Percentiles rank a stretch among this genome's conserved stretches.
Evolutionary conservation across 2,888 invertebrate genomes (phyloP).

Genomic region (Deilephila elpenor): DNA sequence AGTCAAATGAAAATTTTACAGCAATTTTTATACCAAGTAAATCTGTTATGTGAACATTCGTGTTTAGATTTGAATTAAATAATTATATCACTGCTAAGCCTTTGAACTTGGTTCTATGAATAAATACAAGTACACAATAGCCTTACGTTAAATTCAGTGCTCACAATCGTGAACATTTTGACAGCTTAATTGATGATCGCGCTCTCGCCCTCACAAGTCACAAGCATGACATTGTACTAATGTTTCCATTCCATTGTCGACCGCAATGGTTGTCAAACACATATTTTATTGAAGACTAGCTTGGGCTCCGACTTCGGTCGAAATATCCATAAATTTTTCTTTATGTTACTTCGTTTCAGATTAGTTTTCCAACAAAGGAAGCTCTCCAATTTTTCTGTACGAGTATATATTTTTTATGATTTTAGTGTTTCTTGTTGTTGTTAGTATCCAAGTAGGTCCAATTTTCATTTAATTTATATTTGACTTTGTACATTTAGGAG

Average conservation of each 20-base stretch:
- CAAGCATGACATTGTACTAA: constrained; percentile 58
- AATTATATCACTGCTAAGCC: neutral
- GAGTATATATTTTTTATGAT: no score
- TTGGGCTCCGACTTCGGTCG: neutral
- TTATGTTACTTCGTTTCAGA: no score
- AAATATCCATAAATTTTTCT: neutral
- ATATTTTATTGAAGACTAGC: neutral
- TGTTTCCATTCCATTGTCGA: constrained; percentile 48
- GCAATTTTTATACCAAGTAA: no score
- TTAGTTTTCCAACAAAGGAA: no score
- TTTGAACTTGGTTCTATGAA: neutral
- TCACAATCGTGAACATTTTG: constrained; percentile 56
- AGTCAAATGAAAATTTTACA: no score
- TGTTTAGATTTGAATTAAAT: neutral
- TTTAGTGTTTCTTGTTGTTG: no score
- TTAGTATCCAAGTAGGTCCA: no score
- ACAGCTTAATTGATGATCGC: constrained; percentile 70
- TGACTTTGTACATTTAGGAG: no score
- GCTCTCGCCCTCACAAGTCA: constrained; percentile 56
- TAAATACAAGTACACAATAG: neutral
- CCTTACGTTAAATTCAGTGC: constrained; percentile 9
- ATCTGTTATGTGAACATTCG: neutral
- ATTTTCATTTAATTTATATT: no score
- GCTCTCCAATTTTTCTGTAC: no score
- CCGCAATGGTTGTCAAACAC: constrained; percentile 46